Conservation (phyloP, 2,797 vertebrate species). For the Pogoniulus pusillus region DNA sequence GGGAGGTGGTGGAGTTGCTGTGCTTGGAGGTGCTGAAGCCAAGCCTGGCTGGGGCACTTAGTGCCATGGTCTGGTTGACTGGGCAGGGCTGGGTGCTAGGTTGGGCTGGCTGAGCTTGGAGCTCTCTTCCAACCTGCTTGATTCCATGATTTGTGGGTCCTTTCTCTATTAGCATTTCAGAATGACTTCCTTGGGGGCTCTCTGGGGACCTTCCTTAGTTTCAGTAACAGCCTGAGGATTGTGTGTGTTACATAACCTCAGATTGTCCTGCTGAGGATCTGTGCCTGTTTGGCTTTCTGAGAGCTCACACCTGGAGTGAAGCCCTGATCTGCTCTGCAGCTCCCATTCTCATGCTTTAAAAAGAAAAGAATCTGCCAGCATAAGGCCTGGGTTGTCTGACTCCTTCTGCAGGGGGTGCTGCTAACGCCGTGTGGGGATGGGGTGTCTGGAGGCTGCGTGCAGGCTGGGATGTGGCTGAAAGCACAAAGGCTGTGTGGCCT, state of each 20-base stretch:
- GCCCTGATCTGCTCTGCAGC: constrained; percentile 6
- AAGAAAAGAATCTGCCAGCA: background rate
- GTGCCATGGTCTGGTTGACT: no score
- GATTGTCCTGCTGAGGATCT: constrained; percentile 7
- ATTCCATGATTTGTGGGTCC: constrained; percentile 51
- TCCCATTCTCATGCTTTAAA: background rate
- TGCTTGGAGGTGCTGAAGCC: no score
- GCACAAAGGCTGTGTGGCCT: background rate
- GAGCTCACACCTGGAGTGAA: background rate
- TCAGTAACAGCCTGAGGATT: background rate
- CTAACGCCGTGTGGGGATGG: background rate
- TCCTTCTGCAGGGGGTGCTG: background rate
- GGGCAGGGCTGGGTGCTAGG: no score
- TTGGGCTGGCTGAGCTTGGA: no score
- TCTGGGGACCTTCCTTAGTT: constrained; percentile 25
- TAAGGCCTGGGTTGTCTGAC: background rate
- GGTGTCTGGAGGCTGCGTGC: background rate
- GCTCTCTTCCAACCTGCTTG: no score
- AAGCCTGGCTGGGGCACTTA: no score
- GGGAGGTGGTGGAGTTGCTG: no score
- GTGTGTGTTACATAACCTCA: constrained; percentile 16
- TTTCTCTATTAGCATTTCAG: constrained; percentile 26
- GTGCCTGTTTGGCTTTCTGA: constrained; percentile 38
- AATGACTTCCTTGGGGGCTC: background rate
- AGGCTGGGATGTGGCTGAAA: background rate